These are phyloP conservation scores for Amphilophus citrinellus DNA, from an alignment of 2,113 vertebrate genomes.

Conservation along the genomic window DNA sequence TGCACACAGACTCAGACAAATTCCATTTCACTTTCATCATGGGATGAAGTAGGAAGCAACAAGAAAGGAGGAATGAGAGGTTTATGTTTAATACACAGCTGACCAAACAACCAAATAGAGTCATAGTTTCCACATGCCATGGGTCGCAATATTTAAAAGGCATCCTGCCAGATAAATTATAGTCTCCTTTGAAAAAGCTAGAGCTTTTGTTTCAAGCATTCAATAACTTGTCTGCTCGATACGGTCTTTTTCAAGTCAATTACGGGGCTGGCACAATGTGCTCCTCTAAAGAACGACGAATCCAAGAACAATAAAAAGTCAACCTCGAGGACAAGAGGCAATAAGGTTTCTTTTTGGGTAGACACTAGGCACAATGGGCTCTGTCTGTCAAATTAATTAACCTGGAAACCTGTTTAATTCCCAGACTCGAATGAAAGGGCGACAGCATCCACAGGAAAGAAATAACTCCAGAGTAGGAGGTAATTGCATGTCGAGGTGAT, in stretches of 20 bases:
- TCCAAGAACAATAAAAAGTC: slow-evolving; percentile 75
- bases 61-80: slow-evolving; percentile 20
- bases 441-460: slow-evolving; percentile 58
- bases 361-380: slow-evolving; percentile 74
- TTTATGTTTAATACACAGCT: slow-evolving; percentile 26
- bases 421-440: slow-evolving; percentile 65
- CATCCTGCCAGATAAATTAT: slow-evolving; percentile 37
- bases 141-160: slow-evolving; percentile 30
- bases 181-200: slow-evolving; percentile 27
- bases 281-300: slow-evolving; percentile 54
- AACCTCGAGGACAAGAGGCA: slow-evolving; percentile 68
- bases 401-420: slow-evolving; percentile 76
- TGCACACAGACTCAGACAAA: slow-evolving; percentile 31
- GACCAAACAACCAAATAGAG: slow-evolving; percentile 42
- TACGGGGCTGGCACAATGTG: slow-evolving; percentile 39
- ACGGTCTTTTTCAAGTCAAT: slow-evolving; percentile 71
- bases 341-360: slow-evolving; percentile 68
- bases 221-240: slow-evolving; percentile 55
- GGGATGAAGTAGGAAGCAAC: slow-evolving; percentile 44
- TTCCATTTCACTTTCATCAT: slow-evolving; percentile 57
- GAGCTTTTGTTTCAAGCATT: slow-evolving; percentile 62
- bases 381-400: slow-evolving; percentile 81
- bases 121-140: slow-evolving; percentile 20
- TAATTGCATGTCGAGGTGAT: slow-evolving; percentile 80
- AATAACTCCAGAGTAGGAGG: slow-evolving; percentile 65